phyloP scores from a whole-genome alignment of 2,888 invertebrate species.

The Apocheima hispidaria region DNA sequence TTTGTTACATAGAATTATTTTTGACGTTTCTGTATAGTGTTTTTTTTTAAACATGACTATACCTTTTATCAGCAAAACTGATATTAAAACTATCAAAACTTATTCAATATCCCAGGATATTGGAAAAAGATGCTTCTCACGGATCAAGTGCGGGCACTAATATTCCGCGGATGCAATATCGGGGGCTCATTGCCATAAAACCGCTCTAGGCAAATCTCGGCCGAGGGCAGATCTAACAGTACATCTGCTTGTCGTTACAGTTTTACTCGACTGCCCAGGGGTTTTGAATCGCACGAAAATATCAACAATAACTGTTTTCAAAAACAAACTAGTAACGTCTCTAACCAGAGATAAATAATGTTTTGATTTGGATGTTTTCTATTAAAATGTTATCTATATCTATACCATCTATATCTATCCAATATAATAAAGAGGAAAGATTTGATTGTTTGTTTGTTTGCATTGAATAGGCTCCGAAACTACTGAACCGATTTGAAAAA shows the following conservation, averaged over 20 bases:
- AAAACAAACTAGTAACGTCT: too few relatives aligned
- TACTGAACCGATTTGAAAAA: too few relatives aligned
- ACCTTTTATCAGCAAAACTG: slow-evolving; percentile 53
- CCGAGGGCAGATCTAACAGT: neutral
- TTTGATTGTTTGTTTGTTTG: too few relatives aligned
- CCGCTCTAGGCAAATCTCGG: slow-evolving; percentile 68
- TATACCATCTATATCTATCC: too few relatives aligned
- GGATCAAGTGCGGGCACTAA: slow-evolving; percentile 77
- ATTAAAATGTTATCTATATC: too few relatives aligned
- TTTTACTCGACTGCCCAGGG: neutral
- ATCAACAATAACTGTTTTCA: too few relatives aligned
- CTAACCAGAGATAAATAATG: too few relatives aligned
- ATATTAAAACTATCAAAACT: slow-evolving; percentile 62
- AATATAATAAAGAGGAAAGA: too few relatives aligned
- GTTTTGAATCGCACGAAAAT: too few relatives aligned
- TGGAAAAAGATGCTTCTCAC: slow-evolving; percentile 73
- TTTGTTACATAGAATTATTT: neutral
- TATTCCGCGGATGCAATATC: slow-evolving; percentile 76
- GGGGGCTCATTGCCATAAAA: slow-evolving; percentile 75
- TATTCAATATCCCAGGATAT: slow-evolving; percentile 77
- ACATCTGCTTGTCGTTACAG: neutral
- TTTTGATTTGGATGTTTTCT: too few relatives aligned
- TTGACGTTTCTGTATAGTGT: neutral
- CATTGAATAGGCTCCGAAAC: too few relatives aligned
- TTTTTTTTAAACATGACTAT: slow-evolving; percentile 1